phyloP scores from a whole-genome alignment of 2,888 invertebrate species.

The Tiliacea citrago region DNA sequence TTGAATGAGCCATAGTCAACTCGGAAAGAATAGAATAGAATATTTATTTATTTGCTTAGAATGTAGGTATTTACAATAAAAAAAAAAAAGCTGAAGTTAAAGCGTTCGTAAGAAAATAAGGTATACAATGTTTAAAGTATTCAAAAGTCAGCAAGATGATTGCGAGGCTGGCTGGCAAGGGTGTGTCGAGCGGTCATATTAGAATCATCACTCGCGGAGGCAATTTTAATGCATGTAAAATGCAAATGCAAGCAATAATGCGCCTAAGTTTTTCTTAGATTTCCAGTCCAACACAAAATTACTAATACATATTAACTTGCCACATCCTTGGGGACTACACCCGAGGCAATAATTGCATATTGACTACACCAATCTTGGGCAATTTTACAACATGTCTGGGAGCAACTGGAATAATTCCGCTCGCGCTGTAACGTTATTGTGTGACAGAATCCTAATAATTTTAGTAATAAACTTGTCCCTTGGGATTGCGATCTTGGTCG shows the following conservation, averaged over 20 bases:
- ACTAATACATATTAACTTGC: slow-evolving; percentile 33
- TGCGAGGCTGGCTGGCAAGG: no score
- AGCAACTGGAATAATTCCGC: slow-evolving; percentile 51
- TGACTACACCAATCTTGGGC: slow-evolving; percentile 46
- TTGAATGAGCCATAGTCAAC: no score
- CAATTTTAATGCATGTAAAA: no score
- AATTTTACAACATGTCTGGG: slow-evolving; percentile 60
- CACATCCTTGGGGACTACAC: background rate
- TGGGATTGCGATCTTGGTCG: slow-evolving; percentile 44
- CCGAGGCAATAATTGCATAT: slow-evolving; percentile 52
- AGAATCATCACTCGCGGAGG: no score
- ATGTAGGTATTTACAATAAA: no score
- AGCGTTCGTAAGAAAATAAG: no score
- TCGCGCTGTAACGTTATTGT: slow-evolving; percentile 32
- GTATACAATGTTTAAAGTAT: no score
- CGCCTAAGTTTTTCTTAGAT: background rate
- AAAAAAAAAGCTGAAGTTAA: no score
- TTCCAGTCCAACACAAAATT: slow-evolving; percentile 4
- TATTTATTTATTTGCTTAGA: no score
- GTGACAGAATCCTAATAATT: slow-evolving; percentile 59
- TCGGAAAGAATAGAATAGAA: no score
- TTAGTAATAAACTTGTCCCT: slow-evolving; percentile 56
- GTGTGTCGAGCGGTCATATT: no score
- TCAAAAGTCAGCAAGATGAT: no score
- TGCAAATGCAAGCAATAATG: background rate